Evolutionary conservation across 2,113 vertebrate species (phyloP), one percentile per base, ranked within the genome.

Genomic region (Stictonetta naevosa): DNA sequence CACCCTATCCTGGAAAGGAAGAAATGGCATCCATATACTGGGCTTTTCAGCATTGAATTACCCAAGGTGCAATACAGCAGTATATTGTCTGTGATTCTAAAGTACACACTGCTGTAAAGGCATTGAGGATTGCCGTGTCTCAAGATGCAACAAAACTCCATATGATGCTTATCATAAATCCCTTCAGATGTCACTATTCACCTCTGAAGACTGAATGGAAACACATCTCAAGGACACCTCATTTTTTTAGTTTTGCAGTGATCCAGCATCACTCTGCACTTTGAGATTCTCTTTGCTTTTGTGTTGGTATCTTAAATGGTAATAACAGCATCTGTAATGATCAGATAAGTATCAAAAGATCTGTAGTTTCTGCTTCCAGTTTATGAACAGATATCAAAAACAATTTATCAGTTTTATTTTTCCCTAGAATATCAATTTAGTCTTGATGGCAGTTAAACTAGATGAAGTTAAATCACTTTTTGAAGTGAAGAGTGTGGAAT

Each of bases 101-200:
- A 66, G 6, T n/a, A 21, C 38, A 50, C 14, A 2, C 4, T 0
- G 2, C 42, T 50, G 1, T 3, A 18, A 52, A 6, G 36, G 23
- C 77, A 18, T 50, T 7, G 21, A 25, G 36, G 5, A 20, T 58
- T 36, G 66, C 3, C 29, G 36, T 2, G 1, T 69, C 55, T 58
- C 56, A 46, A 40, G 34, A 26, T 38, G 59, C 67, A 80, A 38
- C 36, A 55, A 53, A 53, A 74, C 42, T 25, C 50, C 34, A 20
- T 42, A 13, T 10, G 13, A 55, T 44, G 33, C 9, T n/a, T 72
- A 36, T 23, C 16, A 26, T 21, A 56, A 48, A 56, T 50, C 48
- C 46, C 71, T 77, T 85, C 76, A 52, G 52, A 40, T 28, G 40
- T 56, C 67, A 58, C 83, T 46, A 28, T 10, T 21, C 8, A 60